These are phyloP conservation scores for Trematomus bernacchii DNA, from an alignment of 2,797 vertebrate genomes.

Conservation along the genomic window DNA sequence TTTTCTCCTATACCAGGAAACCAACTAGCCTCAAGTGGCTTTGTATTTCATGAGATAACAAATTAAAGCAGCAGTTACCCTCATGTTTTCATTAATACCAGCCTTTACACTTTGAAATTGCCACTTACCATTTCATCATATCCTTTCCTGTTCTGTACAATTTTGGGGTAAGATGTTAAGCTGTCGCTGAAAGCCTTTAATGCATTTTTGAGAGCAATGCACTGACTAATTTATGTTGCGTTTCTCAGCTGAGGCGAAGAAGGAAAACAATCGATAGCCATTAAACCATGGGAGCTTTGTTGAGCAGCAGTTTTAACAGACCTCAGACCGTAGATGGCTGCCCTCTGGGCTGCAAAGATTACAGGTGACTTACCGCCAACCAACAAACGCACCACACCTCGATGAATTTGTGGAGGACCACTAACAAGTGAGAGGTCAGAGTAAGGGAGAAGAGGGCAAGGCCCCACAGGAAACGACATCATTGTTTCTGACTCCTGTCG, in stretches of 20 bases:
- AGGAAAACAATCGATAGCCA: conserved; percentile 81
- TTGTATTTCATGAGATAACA: conserved; percentile 54
- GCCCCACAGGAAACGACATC: conserved; percentile 59
- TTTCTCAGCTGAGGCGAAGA: conserved; percentile 72
- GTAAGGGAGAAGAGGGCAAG: conserved; percentile 31
- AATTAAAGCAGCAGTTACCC: conserved; percentile 31
- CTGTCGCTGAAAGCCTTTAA: conserved; percentile 67
- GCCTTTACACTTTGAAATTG: background rate
- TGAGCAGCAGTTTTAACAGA: conserved; percentile 78
- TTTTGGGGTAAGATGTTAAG: conserved; percentile 55
- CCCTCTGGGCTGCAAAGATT: conserved; percentile 79
- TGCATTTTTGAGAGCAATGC: conserved; percentile 61
- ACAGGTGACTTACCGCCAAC: conserved; percentile 80
- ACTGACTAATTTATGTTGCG: conserved; percentile 80
- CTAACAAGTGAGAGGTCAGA: conserved; percentile 58
- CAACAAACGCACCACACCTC: conserved; percentile 55
- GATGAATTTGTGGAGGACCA: conserved; percentile 51
- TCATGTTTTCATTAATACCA: conserved; percentile 21
- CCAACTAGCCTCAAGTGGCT: conserved; percentile 28
- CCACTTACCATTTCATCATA: conserved; percentile 32
- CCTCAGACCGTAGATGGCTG: conserved; percentile 66
- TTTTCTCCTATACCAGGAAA: conserved; percentile 60
- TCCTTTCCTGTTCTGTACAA: conserved; percentile 26
- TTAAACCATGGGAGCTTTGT: conserved; percentile 80
- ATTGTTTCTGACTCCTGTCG: conserved; percentile 67